phyloP scores from a whole-genome alignment of 1,140 invertebrate species.

The Drosophila pallidifrons region DNA sequence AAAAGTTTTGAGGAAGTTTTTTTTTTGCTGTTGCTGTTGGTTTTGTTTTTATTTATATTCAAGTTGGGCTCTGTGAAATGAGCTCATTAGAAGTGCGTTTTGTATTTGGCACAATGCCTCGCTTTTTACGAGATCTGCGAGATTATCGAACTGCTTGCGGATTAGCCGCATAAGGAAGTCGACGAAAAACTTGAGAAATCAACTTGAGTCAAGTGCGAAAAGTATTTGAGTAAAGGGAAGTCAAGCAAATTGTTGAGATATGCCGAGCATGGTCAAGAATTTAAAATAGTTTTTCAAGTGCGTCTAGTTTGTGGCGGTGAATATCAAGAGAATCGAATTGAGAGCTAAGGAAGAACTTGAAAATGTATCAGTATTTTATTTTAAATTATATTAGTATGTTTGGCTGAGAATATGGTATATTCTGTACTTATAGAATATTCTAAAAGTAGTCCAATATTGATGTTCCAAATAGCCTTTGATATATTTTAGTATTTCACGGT shows the following conservation, averaged over 20 bases:
- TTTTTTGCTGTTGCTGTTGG: background rate
- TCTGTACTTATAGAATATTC: too few relatives aligned
- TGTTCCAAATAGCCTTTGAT: too few relatives aligned
- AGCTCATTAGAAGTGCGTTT: conserved; percentile 48
- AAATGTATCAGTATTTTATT: too few relatives aligned
- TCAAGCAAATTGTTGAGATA: background rate
- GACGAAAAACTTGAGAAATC: conserved; percentile 22
- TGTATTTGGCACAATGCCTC: conserved; percentile 17
- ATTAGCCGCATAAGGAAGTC: conserved; percentile 34
- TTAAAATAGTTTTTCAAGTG: conserved; percentile 7
- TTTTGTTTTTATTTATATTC: conserved; percentile 19
- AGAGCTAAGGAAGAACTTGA: too few relatives aligned
- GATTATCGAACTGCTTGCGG: conserved; percentile 34
- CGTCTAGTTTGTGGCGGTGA: background rate
- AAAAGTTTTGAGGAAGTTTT: conserved; percentile 46
- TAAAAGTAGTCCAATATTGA: too few relatives aligned
- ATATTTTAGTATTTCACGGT: too few relatives aligned
- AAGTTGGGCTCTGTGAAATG: conserved; percentile 29
- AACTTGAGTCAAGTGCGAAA: conserved; percentile 14
- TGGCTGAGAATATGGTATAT: too few relatives aligned
- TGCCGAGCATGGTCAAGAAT: background rate
- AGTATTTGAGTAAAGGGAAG: background rate
- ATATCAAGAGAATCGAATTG: background rate
- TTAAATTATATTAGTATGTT: too few relatives aligned
- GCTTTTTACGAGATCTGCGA: conserved; percentile 14